Percentiles rank a stretch among this genome's conserved stretches.
Conservation (phyloP, 1,140 invertebrate species). For the Conus ventricosus region DNA sequence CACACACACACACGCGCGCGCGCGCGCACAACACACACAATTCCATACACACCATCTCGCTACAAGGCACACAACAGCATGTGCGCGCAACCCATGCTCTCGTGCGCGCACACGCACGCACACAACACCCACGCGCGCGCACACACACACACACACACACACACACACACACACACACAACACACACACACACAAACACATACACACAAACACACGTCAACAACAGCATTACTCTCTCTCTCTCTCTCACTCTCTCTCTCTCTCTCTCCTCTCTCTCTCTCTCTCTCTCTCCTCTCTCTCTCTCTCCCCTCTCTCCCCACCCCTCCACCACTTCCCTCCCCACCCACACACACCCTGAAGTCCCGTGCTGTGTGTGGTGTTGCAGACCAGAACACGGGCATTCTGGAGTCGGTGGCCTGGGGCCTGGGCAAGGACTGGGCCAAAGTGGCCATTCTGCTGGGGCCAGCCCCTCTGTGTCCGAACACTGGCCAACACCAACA, state of each 20-base stretch:
- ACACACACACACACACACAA: not conserved
- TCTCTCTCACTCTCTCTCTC: not conserved
- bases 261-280: too few species aligned
- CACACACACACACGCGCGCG: too few species aligned
- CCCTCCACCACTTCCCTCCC: too few species aligned
- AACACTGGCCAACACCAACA: not conserved
- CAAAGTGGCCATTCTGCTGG: conserved; percentile 36
- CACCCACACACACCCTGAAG: too few species aligned
- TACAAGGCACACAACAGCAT: too few species aligned
- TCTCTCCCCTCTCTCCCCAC: too few species aligned
- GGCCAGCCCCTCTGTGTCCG: not conserved
- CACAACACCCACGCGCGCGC: not conserved
- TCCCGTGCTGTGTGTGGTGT: not conserved
- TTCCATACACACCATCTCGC: too few species aligned
- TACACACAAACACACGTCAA: not conserved
- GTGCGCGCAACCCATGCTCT: too few species aligned
- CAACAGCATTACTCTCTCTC: not conserved
- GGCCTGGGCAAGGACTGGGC: conserved; percentile 37
- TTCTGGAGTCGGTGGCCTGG: conserved; percentile 20
- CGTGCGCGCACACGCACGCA: too few species aligned
- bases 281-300: too few species aligned
- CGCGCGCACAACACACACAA: too few species aligned
- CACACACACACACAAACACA: too few species aligned
- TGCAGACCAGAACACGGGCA: conserved; percentile 6
- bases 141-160: not conserved